These are phyloP conservation scores for Clistopyga incitator DNA, from an alignment of 2,888 invertebrate genomes.

Conservation along the genomic window DNA sequence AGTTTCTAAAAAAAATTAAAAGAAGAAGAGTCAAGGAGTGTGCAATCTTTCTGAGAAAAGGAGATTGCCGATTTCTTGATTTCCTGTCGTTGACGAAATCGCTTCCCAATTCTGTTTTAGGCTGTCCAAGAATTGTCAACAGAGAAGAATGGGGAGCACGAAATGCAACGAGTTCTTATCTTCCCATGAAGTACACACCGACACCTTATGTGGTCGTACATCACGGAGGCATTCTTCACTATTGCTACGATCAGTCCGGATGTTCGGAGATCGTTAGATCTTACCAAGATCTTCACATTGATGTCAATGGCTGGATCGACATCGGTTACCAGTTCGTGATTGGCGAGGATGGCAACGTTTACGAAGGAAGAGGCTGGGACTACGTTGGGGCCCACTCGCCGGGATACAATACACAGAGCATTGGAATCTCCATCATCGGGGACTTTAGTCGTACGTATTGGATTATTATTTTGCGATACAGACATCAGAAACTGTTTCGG, in stretches of 20 bases:
- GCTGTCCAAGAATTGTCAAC: constrained; percentile 77
- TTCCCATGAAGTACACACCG: constrained; percentile 72
- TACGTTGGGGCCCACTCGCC: constrained; percentile 82
- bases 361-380: constrained; percentile 84
- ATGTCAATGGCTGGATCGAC: constrained; percentile 81
- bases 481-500: no score
- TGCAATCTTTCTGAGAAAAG: constrained; percentile 5
- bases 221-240: constrained; percentile 80
- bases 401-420: constrained; percentile 83
- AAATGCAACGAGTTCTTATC: constrained; percentile 66
- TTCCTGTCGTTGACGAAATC: not conserved
- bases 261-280: constrained; percentile 79
- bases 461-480: no score
- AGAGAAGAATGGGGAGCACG: constrained; percentile 82
- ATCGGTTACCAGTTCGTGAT: constrained; percentile 85
- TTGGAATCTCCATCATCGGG: constrained; percentile 83
- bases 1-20: not conserved
- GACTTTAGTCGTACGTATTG: constrained; percentile 79
- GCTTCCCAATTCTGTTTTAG: constrained; percentile 54
- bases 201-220: constrained; percentile 82
- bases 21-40: not conserved
- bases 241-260: constrained; percentile 75
- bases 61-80: not conserved
- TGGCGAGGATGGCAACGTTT: constrained; percentile 85
- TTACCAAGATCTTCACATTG: constrained; percentile 82